Evolutionary conservation across 2,797 vertebrate species (phyloP).

Genomic region (Apodemus agrarius): DNA sequence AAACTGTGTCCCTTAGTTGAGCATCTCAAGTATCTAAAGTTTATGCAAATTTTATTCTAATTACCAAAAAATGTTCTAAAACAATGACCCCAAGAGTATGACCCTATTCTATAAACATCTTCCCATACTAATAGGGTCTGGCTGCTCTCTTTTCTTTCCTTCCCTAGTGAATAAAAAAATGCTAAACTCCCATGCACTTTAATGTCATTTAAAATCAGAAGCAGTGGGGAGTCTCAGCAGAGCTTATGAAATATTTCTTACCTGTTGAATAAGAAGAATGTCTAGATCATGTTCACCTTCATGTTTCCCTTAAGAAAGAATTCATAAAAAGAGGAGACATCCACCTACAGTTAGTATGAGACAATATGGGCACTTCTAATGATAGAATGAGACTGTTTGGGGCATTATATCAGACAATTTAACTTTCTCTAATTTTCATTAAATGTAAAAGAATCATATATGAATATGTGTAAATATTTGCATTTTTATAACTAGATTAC

Average conservation of each 20-base stretch:
- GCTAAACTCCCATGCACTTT: conserved; percentile 64
- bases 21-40: conserved; percentile 37
- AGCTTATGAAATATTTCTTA: conserved; percentile 47
- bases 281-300: conserved; percentile 1
- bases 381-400: background rate
- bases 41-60: conserved; percentile 79
- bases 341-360: background rate
- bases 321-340: background rate
- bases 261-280: background rate
- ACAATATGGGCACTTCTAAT: background rate
- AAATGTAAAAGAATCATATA: background rate
- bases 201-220: conserved; percentile 62
- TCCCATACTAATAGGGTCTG: conserved; percentile 48
- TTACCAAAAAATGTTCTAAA: conserved; percentile 72
- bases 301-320: background rate
- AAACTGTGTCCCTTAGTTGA: conserved; percentile 36
- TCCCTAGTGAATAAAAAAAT: conserved; percentile 65
- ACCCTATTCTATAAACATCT: conserved; percentile 71
- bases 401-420: background rate
- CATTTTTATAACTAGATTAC: background rate
- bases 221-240: conserved; percentile 53
- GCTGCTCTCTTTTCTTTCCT: background rate
- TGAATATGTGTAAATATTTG: background rate
- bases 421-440: background rate
- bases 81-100: conserved; percentile 56